Percentiles rank a stretch among this genome's conserved stretches.
Evolutionary conservation across 2,888 invertebrate genomes (phyloP).

Genomic region (Timema podura): DNA sequence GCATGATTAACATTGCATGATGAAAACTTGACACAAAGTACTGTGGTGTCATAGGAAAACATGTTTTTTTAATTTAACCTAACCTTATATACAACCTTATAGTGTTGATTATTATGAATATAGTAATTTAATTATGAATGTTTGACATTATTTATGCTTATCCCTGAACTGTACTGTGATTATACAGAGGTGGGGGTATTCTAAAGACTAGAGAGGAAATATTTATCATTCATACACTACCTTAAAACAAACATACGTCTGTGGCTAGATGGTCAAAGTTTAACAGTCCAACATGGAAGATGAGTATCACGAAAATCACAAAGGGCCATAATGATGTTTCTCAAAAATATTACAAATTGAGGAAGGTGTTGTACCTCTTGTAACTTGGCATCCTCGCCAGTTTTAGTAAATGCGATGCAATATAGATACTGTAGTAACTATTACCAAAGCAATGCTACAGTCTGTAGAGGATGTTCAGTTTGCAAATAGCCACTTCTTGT

Average conservation of each 20-base stretch:
- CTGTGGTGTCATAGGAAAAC: background rate
- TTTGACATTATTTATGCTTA: slow-evolving; percentile 17
- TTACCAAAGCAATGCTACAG: too few species aligned
- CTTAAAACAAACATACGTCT: slow-evolving; percentile 26
- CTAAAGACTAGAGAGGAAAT: too few species aligned
- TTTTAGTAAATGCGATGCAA: too few species aligned
- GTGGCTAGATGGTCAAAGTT: slow-evolving; percentile 32
- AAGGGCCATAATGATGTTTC: slow-evolving; percentile 29
- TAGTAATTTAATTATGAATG: slow-evolving; percentile 23
- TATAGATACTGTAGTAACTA: too few species aligned
- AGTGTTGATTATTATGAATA: slow-evolving; percentile 2
- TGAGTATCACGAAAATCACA: slow-evolving; percentile 31
- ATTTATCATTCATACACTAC: too few species aligned
- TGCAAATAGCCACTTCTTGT: too few species aligned
- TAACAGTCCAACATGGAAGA: slow-evolving; percentile 29
- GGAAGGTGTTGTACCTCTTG: too few species aligned
- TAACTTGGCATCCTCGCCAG: too few species aligned
- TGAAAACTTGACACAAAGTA: slow-evolving; percentile 21
- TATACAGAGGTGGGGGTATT: slow-evolving; percentile 6
- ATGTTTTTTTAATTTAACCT: background rate
- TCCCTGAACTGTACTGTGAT: slow-evolving; percentile 22
- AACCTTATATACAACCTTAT: too few species aligned
- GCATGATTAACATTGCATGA: slow-evolving; percentile 22
- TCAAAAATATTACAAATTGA: slow-evolving; percentile 17
- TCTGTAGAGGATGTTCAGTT: too few species aligned